Evolutionary conservation across 2,113 vertebrate genomes (phyloP).

Genomic region (Tragelaphus imberbis): DNA sequence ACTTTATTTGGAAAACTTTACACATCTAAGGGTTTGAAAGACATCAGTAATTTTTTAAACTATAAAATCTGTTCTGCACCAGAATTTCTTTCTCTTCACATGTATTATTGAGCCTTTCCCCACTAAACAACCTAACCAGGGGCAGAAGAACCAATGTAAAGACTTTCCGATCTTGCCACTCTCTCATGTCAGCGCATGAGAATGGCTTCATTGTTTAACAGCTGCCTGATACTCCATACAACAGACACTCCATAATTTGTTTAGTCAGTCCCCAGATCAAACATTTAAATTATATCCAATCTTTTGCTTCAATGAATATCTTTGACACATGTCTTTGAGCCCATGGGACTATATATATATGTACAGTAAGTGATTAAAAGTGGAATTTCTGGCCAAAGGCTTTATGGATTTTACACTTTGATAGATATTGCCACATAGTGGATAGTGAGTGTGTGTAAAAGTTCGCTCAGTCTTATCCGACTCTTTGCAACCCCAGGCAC

Average conservation of each 20-base stretch:
- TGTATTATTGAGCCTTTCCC: not conserved
- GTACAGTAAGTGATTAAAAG: not conserved
- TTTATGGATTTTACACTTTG: not conserved
- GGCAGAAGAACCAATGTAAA: not conserved
- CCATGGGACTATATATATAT: not conserved
- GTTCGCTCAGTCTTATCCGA: accelerated
- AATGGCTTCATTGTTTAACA: not conserved
- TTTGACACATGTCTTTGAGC: not conserved
- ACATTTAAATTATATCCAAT: not conserved
- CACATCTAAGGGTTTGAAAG: not conserved
- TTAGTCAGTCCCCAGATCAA: not conserved
- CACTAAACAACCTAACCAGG: not conserved
- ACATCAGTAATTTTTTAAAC: not conserved
- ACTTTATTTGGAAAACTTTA: not conserved
- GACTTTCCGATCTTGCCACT: not conserved
- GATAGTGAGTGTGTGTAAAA: not conserved
- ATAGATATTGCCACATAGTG: not conserved
- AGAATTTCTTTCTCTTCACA: not conserved
- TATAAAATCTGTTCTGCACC: not conserved
- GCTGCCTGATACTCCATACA: not conserved
- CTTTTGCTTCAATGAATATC: not conserved
- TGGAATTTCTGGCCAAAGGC: not conserved
- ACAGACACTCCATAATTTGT: not conserved
- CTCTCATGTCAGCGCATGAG: not conserved
- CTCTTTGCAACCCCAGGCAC: not conserved